Base-by-base conservation (phyloP, 2,888 invertebrate species). In the Philopedon plagiatum region DNA sequence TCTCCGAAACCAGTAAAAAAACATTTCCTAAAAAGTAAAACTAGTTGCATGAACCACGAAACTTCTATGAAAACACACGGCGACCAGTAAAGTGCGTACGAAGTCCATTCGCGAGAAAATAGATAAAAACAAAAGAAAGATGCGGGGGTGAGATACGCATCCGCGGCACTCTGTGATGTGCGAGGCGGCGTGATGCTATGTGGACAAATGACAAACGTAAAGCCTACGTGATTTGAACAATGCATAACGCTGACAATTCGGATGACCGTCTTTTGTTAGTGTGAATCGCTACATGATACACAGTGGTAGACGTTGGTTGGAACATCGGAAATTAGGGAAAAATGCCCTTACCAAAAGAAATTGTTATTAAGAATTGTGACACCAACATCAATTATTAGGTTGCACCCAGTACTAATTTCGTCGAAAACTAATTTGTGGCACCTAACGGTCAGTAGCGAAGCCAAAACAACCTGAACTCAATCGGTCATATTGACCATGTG, bases 181-280 rank as follows among this genome's bases (percentile, higher is more conserved):
- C 76, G 75, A 78, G 56, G 56, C 81, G 79, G 81, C 83, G 83
- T 83, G 84, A 84, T 80, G 82, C 80, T 83, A 83, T 83, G 83
- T 82, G 82, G 82, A 84, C 83, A 84, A 84, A 84, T 84, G 83
- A 83, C 83, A 80, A 81, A 83, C 83, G 82, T 81, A 80, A 79
- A 77, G 78, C 73, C 77, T 83, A 84, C 84, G 84, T 84, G 84
- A 84, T 84, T 81, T 83, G 84, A 83, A 84, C 81, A 81, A 83
- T 82, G 81, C 81, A 83, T 83, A 78, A 76, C 77, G 78, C 18
- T 65, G 57, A 65, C 56, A 65, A 78, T 80, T 57, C 46, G 26
- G 65, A 57, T 56, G 68, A 67, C 63, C 66, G 75, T 75, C 76
- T 49, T 81, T 80, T 81, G 81, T 81, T 79, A 81, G 82, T 83